These are phyloP conservation scores for Drosophila paracracens DNA, from an alignment of 2,888 invertebrate species.

Conservation along the genomic window DNA sequence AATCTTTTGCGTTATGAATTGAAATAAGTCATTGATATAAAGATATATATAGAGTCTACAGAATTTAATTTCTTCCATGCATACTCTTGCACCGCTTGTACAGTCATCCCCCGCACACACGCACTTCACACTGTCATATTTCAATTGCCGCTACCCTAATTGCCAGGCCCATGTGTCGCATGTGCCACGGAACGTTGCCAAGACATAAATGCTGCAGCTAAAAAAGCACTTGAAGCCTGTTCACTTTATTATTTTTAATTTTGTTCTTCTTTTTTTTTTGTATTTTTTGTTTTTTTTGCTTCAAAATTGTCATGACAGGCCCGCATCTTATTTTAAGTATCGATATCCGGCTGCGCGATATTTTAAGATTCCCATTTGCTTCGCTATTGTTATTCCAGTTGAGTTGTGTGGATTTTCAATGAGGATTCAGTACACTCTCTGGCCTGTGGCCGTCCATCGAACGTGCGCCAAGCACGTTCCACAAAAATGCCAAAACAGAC, in stretches of 20 bases:
- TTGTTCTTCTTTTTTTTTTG: slow-evolving; percentile 7
- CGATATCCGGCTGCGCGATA: slow-evolving; percentile 64
- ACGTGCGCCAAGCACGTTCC: slow-evolving; percentile 78
- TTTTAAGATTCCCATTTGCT: slow-evolving; percentile 33
- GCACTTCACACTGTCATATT: slow-evolving; percentile 44
- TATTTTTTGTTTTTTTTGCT: not conserved
- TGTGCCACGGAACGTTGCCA: slow-evolving; percentile 35
- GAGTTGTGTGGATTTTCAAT: slow-evolving; percentile 30
- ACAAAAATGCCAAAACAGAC: slow-evolving; percentile 58
- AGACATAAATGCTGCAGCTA: slow-evolving; percentile 30
- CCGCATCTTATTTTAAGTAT: slow-evolving; percentile 64
- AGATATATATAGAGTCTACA: no score
- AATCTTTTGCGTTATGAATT: not conserved
- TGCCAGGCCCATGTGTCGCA: slow-evolving; percentile 50
- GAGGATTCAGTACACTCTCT: slow-evolving; percentile 24
- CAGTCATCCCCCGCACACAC: slow-evolving; percentile 1
- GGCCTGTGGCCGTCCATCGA: slow-evolving; percentile 29
- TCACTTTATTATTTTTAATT: slow-evolving; percentile 44
- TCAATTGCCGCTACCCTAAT: slow-evolving; percentile 63
- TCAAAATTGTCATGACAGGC: slow-evolving; percentile 25
- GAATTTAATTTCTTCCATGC: not conserved
- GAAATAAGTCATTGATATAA: not conserved
- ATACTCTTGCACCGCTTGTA: slow-evolving; percentile 15
- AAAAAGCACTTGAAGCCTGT: slow-evolving; percentile 39
- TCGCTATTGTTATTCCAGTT: slow-evolving; percentile 36